These are phyloP conservation scores for Rhynchophorus ferrugineus DNA, from an alignment of 1,140 invertebrate species.

Conservation along the genomic window DNA sequence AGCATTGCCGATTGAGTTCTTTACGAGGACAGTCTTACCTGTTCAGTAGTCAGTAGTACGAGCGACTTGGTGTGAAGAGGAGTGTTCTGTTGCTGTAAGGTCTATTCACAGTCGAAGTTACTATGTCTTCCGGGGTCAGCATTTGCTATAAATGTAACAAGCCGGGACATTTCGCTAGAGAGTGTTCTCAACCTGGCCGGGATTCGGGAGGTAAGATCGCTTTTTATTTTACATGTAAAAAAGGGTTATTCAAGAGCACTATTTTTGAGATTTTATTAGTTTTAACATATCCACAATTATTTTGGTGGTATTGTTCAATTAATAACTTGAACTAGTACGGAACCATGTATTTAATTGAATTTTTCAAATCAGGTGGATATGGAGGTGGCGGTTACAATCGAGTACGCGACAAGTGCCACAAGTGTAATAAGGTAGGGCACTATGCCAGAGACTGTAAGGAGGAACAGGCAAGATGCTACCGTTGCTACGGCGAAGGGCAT, in stretches of 20 bases:
- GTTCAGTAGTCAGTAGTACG: too few species aligned
- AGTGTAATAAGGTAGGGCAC: constrained; percentile 89
- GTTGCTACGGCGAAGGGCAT: constrained; percentile 76
- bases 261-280: background rate
- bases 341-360: too few species aligned
- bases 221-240: constrained; percentile 41
- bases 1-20: too few species aligned
- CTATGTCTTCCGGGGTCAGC: constrained; percentile 63
- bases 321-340: too few species aligned
- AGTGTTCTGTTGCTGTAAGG: too few species aligned
- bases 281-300: background rate
- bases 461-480: constrained; percentile 76
- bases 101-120: too few species aligned
- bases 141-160: constrained; percentile 88
- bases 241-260: background rate
- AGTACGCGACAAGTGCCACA: constrained; percentile 81
- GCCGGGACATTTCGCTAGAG: constrained; percentile 77
- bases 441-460: constrained; percentile 89
- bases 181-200: constrained; percentile 63
- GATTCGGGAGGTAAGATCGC: constrained; percentile 41
- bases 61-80: too few species aligned
- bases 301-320: too few species aligned
- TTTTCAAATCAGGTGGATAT: constrained; percentile 39
- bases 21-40: too few species aligned
- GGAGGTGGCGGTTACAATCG: constrained; percentile 50